phyloP scores from a whole-genome alignment of 2,888 invertebrate genomes.

The Dryadula phaetusa region DNA sequence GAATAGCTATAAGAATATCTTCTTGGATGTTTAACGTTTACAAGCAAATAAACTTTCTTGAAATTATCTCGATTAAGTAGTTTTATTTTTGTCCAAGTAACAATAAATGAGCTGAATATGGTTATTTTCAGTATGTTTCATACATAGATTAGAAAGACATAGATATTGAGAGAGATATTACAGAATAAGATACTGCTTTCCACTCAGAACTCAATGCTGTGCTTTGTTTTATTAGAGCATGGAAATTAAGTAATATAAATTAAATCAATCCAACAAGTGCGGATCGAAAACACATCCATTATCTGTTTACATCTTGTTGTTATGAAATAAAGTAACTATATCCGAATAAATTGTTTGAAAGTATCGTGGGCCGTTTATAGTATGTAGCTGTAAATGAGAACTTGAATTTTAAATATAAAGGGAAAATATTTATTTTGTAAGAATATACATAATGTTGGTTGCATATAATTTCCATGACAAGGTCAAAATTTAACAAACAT shows the following conservation, averaged over 20 bases:
- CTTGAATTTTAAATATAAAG: background rate
- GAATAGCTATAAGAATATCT: constrained; percentile 72
- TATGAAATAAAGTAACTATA: background rate
- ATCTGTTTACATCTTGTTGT: no score
- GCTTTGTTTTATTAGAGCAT: no score
- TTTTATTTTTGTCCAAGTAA: constrained; percentile 49
- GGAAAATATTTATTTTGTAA: background rate
- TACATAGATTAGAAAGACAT: no score
- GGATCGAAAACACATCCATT: no score
- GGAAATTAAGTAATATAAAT: no score
- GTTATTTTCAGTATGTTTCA: no score
- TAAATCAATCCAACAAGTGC: no score
- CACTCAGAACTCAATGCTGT: no score
- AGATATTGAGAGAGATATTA: no score
- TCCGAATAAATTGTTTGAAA: background rate
- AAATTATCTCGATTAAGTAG: constrained; percentile 55
- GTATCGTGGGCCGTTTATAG: background rate
- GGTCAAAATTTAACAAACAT: background rate
- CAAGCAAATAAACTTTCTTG: constrained; percentile 74
- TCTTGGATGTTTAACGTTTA: constrained; percentile 79
- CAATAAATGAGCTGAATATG: no score
- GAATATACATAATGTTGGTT: background rate
- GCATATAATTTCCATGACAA: background rate
- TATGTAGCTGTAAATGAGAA: background rate
- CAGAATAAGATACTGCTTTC: no score